Conservation (phyloP, 1,140 invertebrate genomes). For the Atta texana region DNA sequence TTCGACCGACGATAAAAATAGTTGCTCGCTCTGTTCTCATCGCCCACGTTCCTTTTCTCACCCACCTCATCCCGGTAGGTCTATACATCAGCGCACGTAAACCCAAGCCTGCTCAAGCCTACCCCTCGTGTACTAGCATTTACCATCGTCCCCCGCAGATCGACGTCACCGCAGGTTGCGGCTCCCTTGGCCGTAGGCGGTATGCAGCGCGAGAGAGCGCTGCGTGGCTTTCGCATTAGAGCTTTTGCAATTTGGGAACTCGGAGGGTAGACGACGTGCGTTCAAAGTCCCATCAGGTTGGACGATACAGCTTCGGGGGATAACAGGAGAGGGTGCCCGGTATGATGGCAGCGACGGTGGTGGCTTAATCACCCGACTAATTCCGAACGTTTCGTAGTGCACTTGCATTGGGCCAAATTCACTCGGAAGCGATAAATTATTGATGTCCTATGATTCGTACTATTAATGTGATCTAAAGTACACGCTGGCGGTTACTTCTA, state of each 20-base stretch:
- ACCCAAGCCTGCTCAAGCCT: not conserved
- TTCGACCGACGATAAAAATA: conserved; percentile 69
- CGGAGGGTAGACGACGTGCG: conserved; percentile 65
- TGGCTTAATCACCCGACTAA: conserved; percentile 78
- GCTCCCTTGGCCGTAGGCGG: conserved; percentile 56
- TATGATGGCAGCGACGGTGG: not conserved
- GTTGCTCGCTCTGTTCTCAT: not conserved
- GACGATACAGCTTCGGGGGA: conserved; percentile 46
- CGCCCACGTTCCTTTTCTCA: conserved; percentile 9
- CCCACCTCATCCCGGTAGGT: not conserved
- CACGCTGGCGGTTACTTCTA: conserved; percentile 5
- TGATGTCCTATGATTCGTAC: conserved; percentile 59
- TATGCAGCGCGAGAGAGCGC: conserved; percentile 15
- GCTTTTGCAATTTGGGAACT: conserved; percentile 67
- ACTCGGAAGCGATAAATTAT: conserved; percentile 62
- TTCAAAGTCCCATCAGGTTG: conserved; percentile 76
- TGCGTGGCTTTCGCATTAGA: conserved; percentile 67
- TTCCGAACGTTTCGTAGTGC: conserved; percentile 59
- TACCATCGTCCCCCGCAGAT: conserved; percentile 32
- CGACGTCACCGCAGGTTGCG: conserved; percentile 35
- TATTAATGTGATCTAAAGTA: conserved; percentile 59
- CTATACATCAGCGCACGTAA: conserved; percentile 25
- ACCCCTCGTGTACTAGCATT: conserved; percentile 49
- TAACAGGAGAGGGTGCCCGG: conserved; percentile 29
- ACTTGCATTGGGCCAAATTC: conserved; percentile 45